Evolutionary conservation across 1,140 invertebrate species (phyloP), one percentile per base, ranked within the genome.

Genomic region (Caenorhabditis briggsae): DNA sequence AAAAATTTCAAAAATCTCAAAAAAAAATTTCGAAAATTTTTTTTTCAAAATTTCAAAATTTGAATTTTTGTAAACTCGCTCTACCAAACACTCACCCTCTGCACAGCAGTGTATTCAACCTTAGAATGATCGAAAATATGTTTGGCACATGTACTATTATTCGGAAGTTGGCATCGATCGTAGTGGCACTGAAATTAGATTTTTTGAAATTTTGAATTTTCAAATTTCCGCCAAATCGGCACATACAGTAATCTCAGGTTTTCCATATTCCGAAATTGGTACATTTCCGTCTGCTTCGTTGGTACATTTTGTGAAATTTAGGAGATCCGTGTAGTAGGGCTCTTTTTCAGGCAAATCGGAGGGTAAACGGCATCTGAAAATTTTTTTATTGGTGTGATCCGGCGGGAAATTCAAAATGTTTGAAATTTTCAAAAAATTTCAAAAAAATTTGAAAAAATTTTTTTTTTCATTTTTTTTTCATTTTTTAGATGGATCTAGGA

Each of bases 101-200:
- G 86, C 50, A 91, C 61, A 25, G 90, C 90, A 0, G 89, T 90
- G 55, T 84, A 90, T 41, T 50, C 88, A 23, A 92, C 89, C 48
- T 89, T 50, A 6, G 83, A 78, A 8, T 84, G 84, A 83, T 92
- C 91, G 70, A 88, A 92, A 50, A 92, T 84, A 48, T 82, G 90
- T 3, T 91, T 89, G 70, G 88, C 7, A 43, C 85, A 86, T 3
- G 53, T 61, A 6, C 61, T 41, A 20, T 86, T 58, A 12, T 58
- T 16, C 20, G 70, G 64, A 61, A 70, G 70, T 56, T 46, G 5
- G 58, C 78, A 58, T 0, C 53, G 12, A 8, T 82, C 56, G 56
- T 86, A 86, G 20, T 23, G 46, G 56, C 85, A 86, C 85, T 86
- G 78, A 86, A 86, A 59, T 18, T 23, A n/a, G n/a, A n/a, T n/a